phyloP scores from a whole-genome alignment of 1,140 invertebrate species.

The Ostrea denselamellosa region DNA sequence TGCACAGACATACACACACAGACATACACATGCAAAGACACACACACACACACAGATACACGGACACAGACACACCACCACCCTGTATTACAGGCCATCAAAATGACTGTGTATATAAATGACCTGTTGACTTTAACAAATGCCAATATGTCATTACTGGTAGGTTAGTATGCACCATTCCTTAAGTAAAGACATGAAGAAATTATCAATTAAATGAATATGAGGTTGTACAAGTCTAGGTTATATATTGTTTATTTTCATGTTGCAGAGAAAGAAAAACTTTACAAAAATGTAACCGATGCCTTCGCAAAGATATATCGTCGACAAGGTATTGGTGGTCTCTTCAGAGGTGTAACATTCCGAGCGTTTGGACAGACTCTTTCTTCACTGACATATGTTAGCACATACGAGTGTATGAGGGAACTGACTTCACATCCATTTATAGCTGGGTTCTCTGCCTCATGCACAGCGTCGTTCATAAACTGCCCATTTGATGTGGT shows the following conservation, averaged over 20 bases:
- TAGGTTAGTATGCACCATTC: no score
- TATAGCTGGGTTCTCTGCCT: constrained; percentile 10
- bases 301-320: constrained; percentile 11
- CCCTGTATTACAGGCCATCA: no score
- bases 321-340: background rate
- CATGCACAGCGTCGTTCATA: background rate
- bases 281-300: constrained; percentile 12
- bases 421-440: constrained; percentile 1
- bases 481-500: constrained; percentile 29
- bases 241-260: background rate
- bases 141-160: no score
- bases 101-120: no score
- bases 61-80: no score
- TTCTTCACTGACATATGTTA: constrained; percentile 22
- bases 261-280: constrained; percentile 12
- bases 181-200: no score
- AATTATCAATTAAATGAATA: no score
- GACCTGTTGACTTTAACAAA: no score
- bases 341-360: constrained; percentile 13
- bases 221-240: background rate
- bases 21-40: no score
- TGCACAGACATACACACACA: no score
- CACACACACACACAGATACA: no score
- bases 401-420: background rate
- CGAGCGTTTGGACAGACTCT: constrained; percentile 25